Conservation (phyloP, 2,113 vertebrate genomes). For the Phoxinus phoxinus region DNA sequence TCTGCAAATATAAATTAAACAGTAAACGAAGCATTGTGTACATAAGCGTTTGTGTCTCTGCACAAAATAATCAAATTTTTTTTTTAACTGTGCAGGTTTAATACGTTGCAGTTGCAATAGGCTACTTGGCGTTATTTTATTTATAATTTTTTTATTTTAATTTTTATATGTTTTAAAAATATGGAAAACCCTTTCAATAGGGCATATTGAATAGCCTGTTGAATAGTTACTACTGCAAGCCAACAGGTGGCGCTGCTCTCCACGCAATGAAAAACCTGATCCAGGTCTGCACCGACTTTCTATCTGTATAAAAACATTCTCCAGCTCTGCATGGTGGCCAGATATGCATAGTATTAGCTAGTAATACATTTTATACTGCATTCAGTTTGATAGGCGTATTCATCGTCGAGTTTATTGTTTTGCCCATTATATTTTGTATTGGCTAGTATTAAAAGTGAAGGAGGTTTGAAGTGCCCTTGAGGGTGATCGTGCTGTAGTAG, state of each 20-base stretch:
- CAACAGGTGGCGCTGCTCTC: background rate
- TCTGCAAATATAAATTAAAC: background rate
- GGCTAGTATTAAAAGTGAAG: too few species aligned
- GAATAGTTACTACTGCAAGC: background rate
- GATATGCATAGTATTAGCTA: background rate
- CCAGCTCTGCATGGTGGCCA: background rate
- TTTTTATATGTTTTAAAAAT: too few species aligned
- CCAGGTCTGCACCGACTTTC: background rate
- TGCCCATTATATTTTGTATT: background rate
- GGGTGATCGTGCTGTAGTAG: too few species aligned
- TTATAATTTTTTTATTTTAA: too few species aligned
- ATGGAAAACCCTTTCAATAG: too few species aligned
- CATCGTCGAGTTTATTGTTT: background rate
- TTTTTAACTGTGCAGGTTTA: background rate
- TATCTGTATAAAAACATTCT: too few species aligned
- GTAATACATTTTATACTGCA: background rate
- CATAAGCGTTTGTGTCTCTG: background rate
- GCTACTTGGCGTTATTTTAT: too few species aligned
- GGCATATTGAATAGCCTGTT: too few species aligned
- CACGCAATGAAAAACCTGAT: background rate
- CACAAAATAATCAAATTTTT: background rate
- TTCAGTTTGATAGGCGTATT: background rate
- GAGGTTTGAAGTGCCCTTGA: too few species aligned
- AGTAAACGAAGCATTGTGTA: background rate
- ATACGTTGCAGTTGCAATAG: background rate